Percentiles rank a stretch among this genome's conserved stretches.
These are phyloP conservation scores for Acipenser ruthenus DNA, from an alignment of 2,797 vertebrate species.

Conservation along the genomic window DNA sequence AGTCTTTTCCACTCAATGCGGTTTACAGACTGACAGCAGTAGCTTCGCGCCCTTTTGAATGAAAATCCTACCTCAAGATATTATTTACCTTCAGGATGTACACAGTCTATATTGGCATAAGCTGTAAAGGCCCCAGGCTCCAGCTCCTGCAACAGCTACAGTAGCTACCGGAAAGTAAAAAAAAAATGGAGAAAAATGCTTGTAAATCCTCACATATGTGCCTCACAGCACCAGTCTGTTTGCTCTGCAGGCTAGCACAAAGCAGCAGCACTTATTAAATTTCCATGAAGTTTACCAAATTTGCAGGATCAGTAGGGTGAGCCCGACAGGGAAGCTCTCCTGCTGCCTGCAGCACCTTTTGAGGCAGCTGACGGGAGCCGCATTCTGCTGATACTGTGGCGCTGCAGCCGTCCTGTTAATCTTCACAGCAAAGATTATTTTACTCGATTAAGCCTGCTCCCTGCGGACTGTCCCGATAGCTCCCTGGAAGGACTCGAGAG, in stretches of 20 bases:
- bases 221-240: conserved; percentile 52
- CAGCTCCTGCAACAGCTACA: conserved; percentile 25
- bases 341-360: conserved; percentile 48
- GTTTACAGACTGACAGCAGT: conserved; percentile 55
- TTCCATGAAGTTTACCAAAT: conserved; percentile 72
- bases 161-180: conserved; percentile 37
- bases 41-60: no score
- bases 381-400: conserved; percentile 44
- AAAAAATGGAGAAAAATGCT: conserved; percentile 32
- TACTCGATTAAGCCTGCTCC: conserved; percentile 61
- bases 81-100: conserved; percentile 61
- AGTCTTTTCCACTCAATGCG: conserved; percentile 70
- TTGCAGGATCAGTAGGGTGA: conserved; percentile 63
- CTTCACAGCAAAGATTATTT: conserved; percentile 63
- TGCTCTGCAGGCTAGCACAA: conserved; percentile 60
- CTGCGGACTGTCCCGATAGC: conserved; percentile 43
- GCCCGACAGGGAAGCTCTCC: conserved; percentile 44
- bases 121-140: conserved; percentile 54
- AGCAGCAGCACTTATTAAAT: conserved; percentile 63
- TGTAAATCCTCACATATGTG: conserved; percentile 58
- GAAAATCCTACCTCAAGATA: conserved; percentile 47
- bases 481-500: conserved; percentile 43
- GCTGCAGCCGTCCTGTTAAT: conserved; percentile 50
- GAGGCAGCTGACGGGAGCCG: conserved; percentile 46
- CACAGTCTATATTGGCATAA: conserved; percentile 55